A percentile compares a stretch with the other conserved stretches of the same genome.
These are phyloP conservation scores for Oopsacas minuta DNA, from an alignment of 37 sponge, comb jelly and placozoan species.

Conservation along the genomic window DNA sequence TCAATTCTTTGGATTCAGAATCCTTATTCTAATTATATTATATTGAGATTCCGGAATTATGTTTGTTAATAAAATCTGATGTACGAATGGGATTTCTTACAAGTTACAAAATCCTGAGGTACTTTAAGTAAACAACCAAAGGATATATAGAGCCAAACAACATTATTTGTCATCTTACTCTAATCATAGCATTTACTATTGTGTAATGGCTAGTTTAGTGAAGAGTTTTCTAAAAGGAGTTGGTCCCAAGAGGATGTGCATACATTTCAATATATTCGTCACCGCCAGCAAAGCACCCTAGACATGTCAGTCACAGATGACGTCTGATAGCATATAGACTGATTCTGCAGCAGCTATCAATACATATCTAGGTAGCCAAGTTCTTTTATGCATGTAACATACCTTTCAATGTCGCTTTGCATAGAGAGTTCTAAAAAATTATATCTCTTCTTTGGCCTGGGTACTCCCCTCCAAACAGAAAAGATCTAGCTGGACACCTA, in stretches of 20 bases:
- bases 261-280: constrained; percentile 2
- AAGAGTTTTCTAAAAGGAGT: not conserved
- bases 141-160: not conserved
- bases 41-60: constrained; percentile 4
- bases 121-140: constrained; percentile 6
- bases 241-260: constrained; percentile 4
- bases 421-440: not conserved
- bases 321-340: constrained; percentile 3
- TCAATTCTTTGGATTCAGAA: constrained; percentile 17
- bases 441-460: not conserved
- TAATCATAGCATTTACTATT: not conserved
- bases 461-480: constrained; percentile 6
- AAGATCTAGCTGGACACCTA: constrained; percentile 13
- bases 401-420: not conserved
- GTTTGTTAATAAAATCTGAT: not conserved
- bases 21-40: not conserved
- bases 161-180: not conserved
- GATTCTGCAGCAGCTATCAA: not conserved
- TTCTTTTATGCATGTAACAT: constrained; percentile 12
- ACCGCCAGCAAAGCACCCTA: not conserved
- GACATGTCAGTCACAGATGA: constrained; percentile 3
- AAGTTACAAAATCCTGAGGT: constrained; percentile 11
- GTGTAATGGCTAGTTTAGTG: not conserved
- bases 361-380: not conserved
- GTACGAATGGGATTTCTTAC: constrained; percentile 18